Evolutionary conservation across 1,140 invertebrate genomes (phyloP).

Genomic region (Drosophila ohnishii): DNA sequence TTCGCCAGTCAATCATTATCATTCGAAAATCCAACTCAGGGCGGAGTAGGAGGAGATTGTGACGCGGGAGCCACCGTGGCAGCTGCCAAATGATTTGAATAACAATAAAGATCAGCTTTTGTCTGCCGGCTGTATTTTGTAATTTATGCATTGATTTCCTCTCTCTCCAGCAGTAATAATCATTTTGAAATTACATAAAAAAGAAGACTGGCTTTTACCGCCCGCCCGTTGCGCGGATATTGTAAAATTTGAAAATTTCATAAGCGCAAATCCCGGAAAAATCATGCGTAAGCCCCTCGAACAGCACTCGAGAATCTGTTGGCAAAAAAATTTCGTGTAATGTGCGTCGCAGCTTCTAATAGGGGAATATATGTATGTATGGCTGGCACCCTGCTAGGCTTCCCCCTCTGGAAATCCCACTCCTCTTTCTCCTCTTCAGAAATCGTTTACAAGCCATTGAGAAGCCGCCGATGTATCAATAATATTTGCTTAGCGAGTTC

Average conservation of each 20-base stretch:
- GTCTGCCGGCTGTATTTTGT: slow-evolving; percentile 55
- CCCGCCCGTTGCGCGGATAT: slow-evolving; percentile 65
- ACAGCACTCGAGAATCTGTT: slow-evolving; percentile 72
- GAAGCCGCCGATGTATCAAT: slow-evolving; percentile 79
- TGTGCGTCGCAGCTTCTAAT: slow-evolving; percentile 61
- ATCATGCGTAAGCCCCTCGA: slow-evolving; percentile 68
- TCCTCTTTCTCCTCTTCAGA: slow-evolving; percentile 37
- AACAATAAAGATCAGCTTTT: slow-evolving; percentile 78
- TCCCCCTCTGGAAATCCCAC: slow-evolving; percentile 9
- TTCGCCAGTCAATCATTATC: slow-evolving; percentile 76
- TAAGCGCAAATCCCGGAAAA: slow-evolving; percentile 58
- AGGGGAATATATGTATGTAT: slow-evolving; percentile 14
- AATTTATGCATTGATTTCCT: slow-evolving; percentile 79
- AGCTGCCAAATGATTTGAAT: slow-evolving; percentile 73
- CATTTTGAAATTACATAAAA: slow-evolving; percentile 74
- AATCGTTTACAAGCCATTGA: slow-evolving; percentile 77
- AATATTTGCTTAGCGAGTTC: slow-evolving; percentile 66
- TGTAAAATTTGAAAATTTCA: slow-evolving; percentile 65
- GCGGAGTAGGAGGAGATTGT: slow-evolving; percentile 3
- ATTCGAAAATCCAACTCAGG: slow-evolving; percentile 40
- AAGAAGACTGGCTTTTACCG: slow-evolving; percentile 51
- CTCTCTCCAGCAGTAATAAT: slow-evolving; percentile 56
- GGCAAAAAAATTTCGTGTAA: slow-evolving; percentile 59
- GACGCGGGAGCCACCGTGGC: slow-evolving; percentile 18
- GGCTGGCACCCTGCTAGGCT: slow-evolving; percentile 44